Percentiles rank a stretch among this genome's conserved stretches.
phyloP scores from a whole-genome alignment of 37 sponge, comb jelly and placozoan species.

The Axinella damicornis region DNA sequence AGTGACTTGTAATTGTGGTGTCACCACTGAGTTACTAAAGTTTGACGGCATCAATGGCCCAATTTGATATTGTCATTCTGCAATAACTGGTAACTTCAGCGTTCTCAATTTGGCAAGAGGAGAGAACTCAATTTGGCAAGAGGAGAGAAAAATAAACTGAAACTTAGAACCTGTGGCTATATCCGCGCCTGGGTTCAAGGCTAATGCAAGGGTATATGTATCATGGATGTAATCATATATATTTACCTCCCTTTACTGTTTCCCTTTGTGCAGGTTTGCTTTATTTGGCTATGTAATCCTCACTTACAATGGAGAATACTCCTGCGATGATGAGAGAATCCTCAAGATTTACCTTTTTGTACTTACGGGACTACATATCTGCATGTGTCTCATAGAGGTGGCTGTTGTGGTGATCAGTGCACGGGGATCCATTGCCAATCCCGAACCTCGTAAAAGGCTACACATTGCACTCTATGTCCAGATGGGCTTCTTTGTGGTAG shows the following conservation, averaged over 20 bases:
- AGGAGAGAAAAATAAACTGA: too few relatives aligned
- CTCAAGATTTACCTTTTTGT: conserved; percentile 64
- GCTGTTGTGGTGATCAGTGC: conserved; percentile 47
- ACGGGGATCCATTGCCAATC: conserved; percentile 70
- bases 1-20: too few relatives aligned
- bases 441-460: conserved; percentile 58
- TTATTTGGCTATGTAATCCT: conserved; percentile 37
- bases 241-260: too few relatives aligned
- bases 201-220: neutral
- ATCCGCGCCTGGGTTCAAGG: too few relatives aligned
- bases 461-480: conserved; percentile 51
- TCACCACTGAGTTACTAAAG: too few relatives aligned
- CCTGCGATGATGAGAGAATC: conserved; percentile 52
- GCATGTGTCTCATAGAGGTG: conserved; percentile 39
- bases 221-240: too few relatives aligned
- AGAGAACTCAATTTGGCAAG: too few relatives aligned
- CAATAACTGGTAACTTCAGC: too few relatives aligned
- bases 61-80: too few relatives aligned
- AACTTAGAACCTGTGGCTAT: too few relatives aligned
- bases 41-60: too few relatives aligned
- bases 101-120: too few relatives aligned
- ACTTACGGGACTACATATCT: conserved; percentile 45
- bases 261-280: conserved; percentile 47
- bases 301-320: conserved; percentile 15
- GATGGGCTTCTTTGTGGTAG: conserved; percentile 27